These are phyloP conservation scores for Diacarnus erythraeanus DNA, from an alignment of 37 sponge, comb jelly and placozoan genomes.

Conservation along the genomic window DNA sequence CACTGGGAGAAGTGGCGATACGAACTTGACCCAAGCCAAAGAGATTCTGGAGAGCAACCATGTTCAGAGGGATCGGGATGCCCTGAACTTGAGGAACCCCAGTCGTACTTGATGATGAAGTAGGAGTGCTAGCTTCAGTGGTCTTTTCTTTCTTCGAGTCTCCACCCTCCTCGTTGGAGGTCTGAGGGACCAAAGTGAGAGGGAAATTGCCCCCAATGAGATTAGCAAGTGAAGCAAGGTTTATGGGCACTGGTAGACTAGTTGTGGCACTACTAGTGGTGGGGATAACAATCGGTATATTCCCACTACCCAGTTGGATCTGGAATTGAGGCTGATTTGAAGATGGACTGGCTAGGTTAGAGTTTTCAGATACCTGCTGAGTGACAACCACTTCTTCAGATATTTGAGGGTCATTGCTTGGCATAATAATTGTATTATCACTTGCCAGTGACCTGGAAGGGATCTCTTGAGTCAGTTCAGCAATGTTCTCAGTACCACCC, in stretches of 20 bases:
- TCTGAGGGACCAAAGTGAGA: conserved; percentile 47
- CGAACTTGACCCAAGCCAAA: conserved; percentile 38
- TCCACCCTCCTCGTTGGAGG: neutral
- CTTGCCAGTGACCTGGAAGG: neutral
- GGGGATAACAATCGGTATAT: conserved; percentile 26
- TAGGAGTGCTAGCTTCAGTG: neutral
- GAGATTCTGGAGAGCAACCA: conserved; percentile 35
- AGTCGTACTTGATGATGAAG: neutral
- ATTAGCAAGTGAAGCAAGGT: conserved; percentile 24
- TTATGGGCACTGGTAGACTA: conserved; percentile 37
- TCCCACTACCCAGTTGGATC: conserved; percentile 40
- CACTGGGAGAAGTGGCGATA: conserved; percentile 14
- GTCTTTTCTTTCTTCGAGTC: neutral
- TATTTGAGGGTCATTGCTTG: conserved; percentile 39
- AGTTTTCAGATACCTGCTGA: conserved; percentile 27
- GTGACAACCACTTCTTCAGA: conserved; percentile 61
- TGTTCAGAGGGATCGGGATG: conserved; percentile 44
- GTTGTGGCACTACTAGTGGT: conserved; percentile 5
- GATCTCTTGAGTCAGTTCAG: neutral
- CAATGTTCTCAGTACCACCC: neutral
- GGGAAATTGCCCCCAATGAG: conserved; percentile 17
- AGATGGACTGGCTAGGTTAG: neutral
- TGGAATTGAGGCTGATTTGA: conserved; percentile 5
- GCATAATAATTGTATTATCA: conserved; percentile 38
- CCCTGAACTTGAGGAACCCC: conserved; percentile 7